These are phyloP conservation scores for Ennomos fuscantarius DNA, from an alignment of 2,888 invertebrate species.

Conservation along the genomic window DNA sequence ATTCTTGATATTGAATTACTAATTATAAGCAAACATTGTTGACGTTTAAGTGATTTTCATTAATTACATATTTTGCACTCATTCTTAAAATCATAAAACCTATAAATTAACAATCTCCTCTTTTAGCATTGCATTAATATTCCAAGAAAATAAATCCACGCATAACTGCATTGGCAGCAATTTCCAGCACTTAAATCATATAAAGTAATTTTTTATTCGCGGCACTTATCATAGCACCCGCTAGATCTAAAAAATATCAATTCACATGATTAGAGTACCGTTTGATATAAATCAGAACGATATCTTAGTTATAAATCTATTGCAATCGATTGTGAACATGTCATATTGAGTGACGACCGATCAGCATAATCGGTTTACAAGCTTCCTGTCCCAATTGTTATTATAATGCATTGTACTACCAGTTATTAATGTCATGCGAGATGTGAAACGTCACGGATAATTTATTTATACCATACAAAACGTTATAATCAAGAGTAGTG, in stretches of 20 bases:
- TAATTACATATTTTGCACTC: neutral
- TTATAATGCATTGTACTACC: constrained; percentile 76
- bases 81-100: neutral
- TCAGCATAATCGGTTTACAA: constrained; percentile 80
- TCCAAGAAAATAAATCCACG: constrained; percentile 23
- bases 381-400: constrained; percentile 77
- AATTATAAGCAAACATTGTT: constrained; percentile 2
- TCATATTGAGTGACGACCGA: constrained; percentile 75
- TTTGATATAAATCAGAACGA: constrained; percentile 67
- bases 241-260: constrained; percentile 25
- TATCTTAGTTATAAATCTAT: constrained; percentile 74
- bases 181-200: constrained; percentile 22
- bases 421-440: constrained; percentile 74
- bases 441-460: constrained; percentile 60
- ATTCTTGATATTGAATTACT: constrained; percentile 4
- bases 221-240: constrained; percentile 32
- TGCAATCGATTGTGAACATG: constrained; percentile 71
- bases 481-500: constrained; percentile 54
- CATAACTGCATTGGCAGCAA: constrained; percentile 17
- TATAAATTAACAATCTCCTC: constrained; percentile 9
- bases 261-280: constrained; percentile 33
- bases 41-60: constrained; percentile 1
- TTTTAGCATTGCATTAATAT: constrained; percentile 17
- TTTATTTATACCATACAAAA: constrained; percentile 57
- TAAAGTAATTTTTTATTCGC: constrained; percentile 25